phyloP scores from a whole-genome alignment of 2,797 vertebrate species.

The Thamnophis elegans region DNA sequence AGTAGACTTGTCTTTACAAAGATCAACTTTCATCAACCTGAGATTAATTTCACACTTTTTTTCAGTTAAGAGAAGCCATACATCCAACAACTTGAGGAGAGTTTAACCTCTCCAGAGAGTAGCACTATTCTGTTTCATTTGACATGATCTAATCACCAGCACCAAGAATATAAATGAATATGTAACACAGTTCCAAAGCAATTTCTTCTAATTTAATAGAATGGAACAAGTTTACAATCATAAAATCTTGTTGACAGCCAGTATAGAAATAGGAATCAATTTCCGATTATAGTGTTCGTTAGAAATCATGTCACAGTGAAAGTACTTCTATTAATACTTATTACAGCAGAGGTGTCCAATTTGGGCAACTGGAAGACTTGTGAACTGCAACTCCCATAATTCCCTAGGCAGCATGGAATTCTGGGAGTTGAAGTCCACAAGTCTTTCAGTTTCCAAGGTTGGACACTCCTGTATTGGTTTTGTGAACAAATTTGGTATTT shows the following conservation, averaged over 20 bases:
- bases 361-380: neutral
- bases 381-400: neutral
- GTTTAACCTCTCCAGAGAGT: neutral
- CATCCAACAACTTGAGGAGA: neutral
- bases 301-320: neutral
- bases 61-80: neutral
- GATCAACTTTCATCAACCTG: neutral
- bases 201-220: neutral
- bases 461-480: neutral
- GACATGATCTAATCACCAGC: neutral
- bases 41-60: neutral
- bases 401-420: neutral
- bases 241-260: neutral
- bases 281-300: neutral
- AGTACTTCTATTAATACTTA: neutral
- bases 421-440: neutral
- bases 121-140: neutral
- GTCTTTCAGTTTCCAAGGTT: neutral
- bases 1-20: neutral
- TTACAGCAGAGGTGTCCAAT: neutral
- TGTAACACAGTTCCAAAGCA: neutral
- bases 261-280: slow-evolving; percentile 20
- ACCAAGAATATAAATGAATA: slow-evolving; percentile 7
- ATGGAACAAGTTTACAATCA: neutral
- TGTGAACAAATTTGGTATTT: neutral